A percentile compares a stretch with the other conserved stretches of the same genome.
Conservation (phyloP, 2,797 vertebrate species). For the Muscicapa comitata region DNA sequence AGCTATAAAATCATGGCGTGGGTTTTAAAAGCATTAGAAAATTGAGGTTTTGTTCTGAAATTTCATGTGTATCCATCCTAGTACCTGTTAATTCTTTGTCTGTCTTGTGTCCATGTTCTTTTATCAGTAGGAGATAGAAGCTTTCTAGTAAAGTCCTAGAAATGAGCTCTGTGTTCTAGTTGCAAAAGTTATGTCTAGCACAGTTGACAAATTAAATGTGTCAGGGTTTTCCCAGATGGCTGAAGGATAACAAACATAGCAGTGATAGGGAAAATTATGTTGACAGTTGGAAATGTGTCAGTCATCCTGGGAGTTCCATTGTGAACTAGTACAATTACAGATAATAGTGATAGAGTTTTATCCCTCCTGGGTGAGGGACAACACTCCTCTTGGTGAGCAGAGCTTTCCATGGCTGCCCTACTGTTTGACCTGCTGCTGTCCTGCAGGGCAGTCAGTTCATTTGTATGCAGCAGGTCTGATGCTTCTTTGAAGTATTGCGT, state of each 20-base stretch:
- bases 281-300: neutral
- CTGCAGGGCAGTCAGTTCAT: neutral
- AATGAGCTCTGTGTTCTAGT: neutral
- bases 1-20: neutral
- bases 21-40: neutral
- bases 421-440: neutral
- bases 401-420: neutral
- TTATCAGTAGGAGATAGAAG: neutral
- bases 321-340: neutral
- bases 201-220: conserved; percentile 21
- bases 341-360: neutral
- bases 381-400: neutral
- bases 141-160: neutral
- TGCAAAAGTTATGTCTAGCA: neutral
- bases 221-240: conserved; percentile 9
- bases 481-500: neutral
- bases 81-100: neutral
- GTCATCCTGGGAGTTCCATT: neutral
- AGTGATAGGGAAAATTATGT: neutral
- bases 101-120: fast-evolving
- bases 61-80: neutral
- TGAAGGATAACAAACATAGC: neutral
- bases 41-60: neutral
- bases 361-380: neutral
- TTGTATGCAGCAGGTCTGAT: neutral